Evolutionary conservation across 2,797 vertebrate genomes (phyloP).

Genomic region (Falco columbarius): DNA sequence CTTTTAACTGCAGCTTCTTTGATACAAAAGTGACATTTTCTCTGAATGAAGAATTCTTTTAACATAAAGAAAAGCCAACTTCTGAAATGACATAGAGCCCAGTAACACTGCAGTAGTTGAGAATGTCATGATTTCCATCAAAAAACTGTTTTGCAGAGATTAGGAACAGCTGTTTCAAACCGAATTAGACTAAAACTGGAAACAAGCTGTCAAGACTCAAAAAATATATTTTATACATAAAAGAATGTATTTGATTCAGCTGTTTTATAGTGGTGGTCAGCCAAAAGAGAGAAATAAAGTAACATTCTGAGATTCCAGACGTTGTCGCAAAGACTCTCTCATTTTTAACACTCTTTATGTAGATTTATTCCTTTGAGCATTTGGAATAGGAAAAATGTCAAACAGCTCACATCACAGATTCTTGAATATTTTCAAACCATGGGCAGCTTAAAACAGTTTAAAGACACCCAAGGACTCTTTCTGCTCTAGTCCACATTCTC

Average conservation of each 20-base stretch:
- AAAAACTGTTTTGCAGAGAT: slow-evolving; percentile 51
- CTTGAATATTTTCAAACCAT: slow-evolving; percentile 55
- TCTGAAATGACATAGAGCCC: background rate
- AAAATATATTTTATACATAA: slow-evolving; percentile 47
- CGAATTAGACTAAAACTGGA: slow-evolving; percentile 63
- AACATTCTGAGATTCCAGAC: slow-evolving; percentile 40
- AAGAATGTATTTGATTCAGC: slow-evolving; percentile 44
- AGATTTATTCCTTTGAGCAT: slow-evolving; percentile 60
- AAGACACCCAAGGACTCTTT: slow-evolving; percentile 9
- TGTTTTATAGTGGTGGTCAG: slow-evolving; percentile 53
- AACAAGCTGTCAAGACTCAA: slow-evolving; percentile 52
- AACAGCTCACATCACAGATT: slow-evolving; percentile 65
- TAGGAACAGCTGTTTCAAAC: slow-evolving; percentile 65
- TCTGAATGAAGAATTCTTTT: slow-evolving; percentile 12
- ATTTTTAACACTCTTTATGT: slow-evolving; percentile 52
- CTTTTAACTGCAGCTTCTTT: background rate
- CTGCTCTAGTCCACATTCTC: background rate
- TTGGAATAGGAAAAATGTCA: slow-evolving; percentile 66
- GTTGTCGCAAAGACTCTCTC: background rate
- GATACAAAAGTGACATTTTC: background rate
- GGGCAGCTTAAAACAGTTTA: slow-evolving; percentile 37
- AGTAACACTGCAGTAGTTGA: slow-evolving; percentile 28
- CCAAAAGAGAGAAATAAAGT: slow-evolving; percentile 56
- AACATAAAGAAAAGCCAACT: slow-evolving; percentile 19
- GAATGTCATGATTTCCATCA: slow-evolving; percentile 60